Evolutionary conservation across 2,797 vertebrate genomes (phyloP), one percentile per base, ranked within the genome.

Genomic region (Oophaga sylvatica): DNA sequence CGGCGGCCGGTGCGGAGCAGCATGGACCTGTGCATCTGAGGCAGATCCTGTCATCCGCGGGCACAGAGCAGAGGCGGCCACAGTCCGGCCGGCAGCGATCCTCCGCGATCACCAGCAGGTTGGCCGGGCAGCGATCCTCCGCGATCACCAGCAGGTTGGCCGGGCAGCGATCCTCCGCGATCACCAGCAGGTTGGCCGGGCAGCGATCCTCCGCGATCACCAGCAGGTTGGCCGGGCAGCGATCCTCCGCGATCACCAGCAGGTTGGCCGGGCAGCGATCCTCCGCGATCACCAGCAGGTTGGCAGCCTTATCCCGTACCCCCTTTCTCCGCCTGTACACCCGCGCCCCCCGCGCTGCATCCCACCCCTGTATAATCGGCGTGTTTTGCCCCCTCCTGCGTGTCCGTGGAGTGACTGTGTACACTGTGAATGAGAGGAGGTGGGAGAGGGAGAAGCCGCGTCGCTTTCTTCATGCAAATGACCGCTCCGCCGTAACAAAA

Each of bases 401-500:
- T 31, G 88, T 48, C 90, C 53, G 59, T 48, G 90, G 45, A 56
- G 45, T 82, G 45, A 53, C 20, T 82, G 90, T 84, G 70, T 57
- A 53, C 83, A 67, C 83, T 86, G 77, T 80, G 84, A 60, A 90
- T 82, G 60, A 60, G 10, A 35, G 76, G 88, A 91, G 90, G n/a
- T 65, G 83, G 91, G 91, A 83, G 22, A 76, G 29, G 8, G n/a
- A 57, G 75, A 20, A 29, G 5, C n/a, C 68, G 29, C 84, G 67
- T 81, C 91, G 91, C 93, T 91, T 93, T 92, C 91, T 93, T 92
- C 91, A 93, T 94, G 93, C 92, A 93, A 93, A 94, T 93, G 92
- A 94, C 92, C 93, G 93, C 93, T 93, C 87, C 56, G 92, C 82
- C 92, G 91, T 92, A 94, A 94, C 93, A 94, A 94, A 94, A 93